These are phyloP conservation scores for Crenichthys baileyi DNA, from an alignment of 2,797 vertebrate genomes.

Conservation along the genomic window DNA sequence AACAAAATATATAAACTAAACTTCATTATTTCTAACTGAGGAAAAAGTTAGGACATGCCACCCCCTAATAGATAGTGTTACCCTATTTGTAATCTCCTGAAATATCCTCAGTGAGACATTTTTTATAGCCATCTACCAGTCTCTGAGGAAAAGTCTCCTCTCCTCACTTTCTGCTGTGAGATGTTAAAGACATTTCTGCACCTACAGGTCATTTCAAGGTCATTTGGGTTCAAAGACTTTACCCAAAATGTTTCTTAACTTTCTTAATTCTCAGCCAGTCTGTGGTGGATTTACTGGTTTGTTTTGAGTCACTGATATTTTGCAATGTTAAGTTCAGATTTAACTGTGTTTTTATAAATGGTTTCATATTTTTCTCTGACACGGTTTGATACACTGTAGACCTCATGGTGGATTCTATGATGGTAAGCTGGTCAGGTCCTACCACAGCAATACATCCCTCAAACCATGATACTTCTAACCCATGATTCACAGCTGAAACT, in stretches of 20 bases:
- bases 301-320: no score
- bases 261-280: background rate
- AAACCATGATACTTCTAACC: no score
- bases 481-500: no score
- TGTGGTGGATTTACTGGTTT: background rate
- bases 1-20: background rate
- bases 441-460: no score
- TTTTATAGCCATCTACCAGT: background rate
- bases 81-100: background rate
- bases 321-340: no score
- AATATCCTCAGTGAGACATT: background rate
- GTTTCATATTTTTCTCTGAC: no score
- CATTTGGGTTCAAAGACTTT: background rate
- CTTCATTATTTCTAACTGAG: no score
- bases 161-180: background rate
- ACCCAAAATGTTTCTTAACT: background rate
- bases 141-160: background rate
- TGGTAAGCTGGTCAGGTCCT: no score
- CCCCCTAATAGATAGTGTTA: background rate
- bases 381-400: no score
- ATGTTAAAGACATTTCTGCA: background rate
- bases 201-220: background rate
- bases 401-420: no score
- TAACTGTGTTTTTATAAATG: no score
- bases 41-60: no score